phyloP scores from a whole-genome alignment of 2,888 invertebrate genomes.

The Acleris cristana region DNA sequence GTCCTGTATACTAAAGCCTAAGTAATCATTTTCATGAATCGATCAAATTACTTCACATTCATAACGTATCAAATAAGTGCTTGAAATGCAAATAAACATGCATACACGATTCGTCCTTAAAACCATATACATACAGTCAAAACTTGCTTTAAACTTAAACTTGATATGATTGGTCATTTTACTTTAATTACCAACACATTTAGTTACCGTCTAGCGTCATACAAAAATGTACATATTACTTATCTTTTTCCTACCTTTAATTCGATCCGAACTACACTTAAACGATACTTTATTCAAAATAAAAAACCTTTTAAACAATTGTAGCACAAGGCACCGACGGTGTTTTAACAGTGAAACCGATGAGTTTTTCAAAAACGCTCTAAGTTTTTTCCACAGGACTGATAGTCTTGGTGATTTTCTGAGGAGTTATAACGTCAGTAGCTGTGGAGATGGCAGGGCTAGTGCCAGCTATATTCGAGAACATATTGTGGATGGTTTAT shows the following conservation, averaged over 20 bases:
- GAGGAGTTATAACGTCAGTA: constrained; percentile 54
- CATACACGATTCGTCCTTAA: background rate
- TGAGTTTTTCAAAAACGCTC: constrained; percentile 49
- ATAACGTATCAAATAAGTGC: background rate
- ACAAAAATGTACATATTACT: constrained; percentile 47
- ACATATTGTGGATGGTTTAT: constrained; percentile 57
- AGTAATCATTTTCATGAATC: background rate
- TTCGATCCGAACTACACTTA: constrained; percentile 47
- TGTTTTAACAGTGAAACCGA: constrained; percentile 43
- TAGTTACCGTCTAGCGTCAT: constrained; percentile 10
- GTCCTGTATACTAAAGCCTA: background rate
- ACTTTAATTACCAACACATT: background rate
- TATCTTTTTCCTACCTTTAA: constrained; percentile 49
- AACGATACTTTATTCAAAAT: constrained; percentile 52
- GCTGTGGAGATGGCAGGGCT: constrained; percentile 48
- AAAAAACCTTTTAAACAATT: constrained; percentile 49
- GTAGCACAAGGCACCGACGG: constrained; percentile 44
- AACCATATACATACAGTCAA: background rate
- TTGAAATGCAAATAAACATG: background rate
- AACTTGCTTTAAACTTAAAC: background rate
- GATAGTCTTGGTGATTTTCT: constrained; percentile 55
- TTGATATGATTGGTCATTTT: background rate
- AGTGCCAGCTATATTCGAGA: constrained; percentile 47
- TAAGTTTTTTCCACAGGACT: constrained; percentile 53
- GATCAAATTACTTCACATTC: constrained; percentile 8